Base-by-base conservation (phyloP, 2,797 vertebrate species). In the Mionectes olivaceus region DNA sequence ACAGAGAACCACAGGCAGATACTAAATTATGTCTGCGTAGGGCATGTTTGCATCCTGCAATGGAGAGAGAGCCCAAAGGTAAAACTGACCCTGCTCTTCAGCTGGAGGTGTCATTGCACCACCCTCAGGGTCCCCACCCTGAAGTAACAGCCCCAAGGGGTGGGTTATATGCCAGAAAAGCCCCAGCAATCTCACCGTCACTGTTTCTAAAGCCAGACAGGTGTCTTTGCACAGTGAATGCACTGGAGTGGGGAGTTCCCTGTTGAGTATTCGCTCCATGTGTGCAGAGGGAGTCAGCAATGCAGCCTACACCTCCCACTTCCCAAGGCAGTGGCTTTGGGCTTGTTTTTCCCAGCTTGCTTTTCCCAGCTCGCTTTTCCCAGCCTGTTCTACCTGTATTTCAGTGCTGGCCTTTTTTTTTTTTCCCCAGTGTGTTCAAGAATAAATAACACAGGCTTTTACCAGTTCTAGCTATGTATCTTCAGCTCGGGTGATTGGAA, bases 231-330 rank as follows among this genome's bases (percentile, higher is more conserved):
- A 9, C 39, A 74, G 24, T 22, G n/a, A 61, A 35, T 15, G 44
- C 21, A 3, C 1, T 32, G 44, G 32, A 18, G 8, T 22, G 32
- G 39, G 43, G 32, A 64, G 22, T 25, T 59, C 30, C 2, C 2
- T 65, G 79, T 18, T 35, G 60, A 4, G 1, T 19, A 5, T 18
- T 17, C 8, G 1, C 15, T 74, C 2, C 0, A 9, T 6, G 5
- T 19, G 15, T 1, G 1, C 25, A 9, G 11, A 39, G 23, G 5
- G 27, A 14, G 44, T 60, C 64, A 63, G 17, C 10, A 86, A 43
- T 0, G 3, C 37, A 64, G 14, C 16, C 28, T 47, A 4, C 13
- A 18, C 18, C n/a, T 55, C n/a, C 57, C 11, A 19, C 28, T 19
- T 35, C 68, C 46, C 61, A 71, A 53, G 43, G 70, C 32, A 43